Evolutionary conservation across 2,797 vertebrate species (phyloP).

Genomic region (Myripristis jacobus): DNA sequence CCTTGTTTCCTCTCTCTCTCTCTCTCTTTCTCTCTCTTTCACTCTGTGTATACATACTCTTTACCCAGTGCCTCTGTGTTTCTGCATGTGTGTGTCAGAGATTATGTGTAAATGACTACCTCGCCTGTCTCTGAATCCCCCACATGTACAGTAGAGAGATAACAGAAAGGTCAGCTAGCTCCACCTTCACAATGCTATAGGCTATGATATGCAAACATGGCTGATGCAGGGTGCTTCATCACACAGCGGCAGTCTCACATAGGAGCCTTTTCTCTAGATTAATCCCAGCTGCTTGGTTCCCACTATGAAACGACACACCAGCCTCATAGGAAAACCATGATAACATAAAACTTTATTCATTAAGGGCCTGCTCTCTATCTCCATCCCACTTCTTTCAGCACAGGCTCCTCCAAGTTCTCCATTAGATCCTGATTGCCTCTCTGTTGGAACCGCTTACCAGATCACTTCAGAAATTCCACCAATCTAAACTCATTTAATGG

Average conservation of each 20-base stretch:
- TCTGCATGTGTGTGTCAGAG: conserved; percentile 25
- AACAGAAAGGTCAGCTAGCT: conserved; percentile 77
- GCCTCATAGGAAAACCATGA: conserved; percentile 36
- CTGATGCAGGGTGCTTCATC: conserved; percentile 80
- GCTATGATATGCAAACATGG: conserved; percentile 76
- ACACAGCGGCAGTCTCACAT: conserved; percentile 70
- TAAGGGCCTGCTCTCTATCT: conserved; percentile 37
- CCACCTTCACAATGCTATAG: conserved; percentile 76
- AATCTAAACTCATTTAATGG: no score
- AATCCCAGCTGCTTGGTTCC: conserved; percentile 59
- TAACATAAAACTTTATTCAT: conserved; percentile 35
- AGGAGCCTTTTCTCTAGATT: conserved; percentile 72
- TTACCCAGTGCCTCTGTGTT: conserved; percentile 56
- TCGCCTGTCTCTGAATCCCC: conserved; percentile 20
- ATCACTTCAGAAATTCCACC: no score
- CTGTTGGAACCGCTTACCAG: no score
- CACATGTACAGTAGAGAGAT: conserved; percentile 61
- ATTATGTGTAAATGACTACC: conserved; percentile 39
- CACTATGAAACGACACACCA: conserved; percentile 37
- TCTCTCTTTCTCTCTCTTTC: conserved; percentile 38
- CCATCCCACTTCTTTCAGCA: no score
- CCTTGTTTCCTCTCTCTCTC: conserved; percentile 54
- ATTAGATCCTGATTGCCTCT: no score
- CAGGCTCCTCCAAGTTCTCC: no score
- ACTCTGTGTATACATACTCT: conserved; percentile 59